A percentile compares a stretch with the other conserved stretches of the same genome.
Evolutionary conservation across 2,113 vertebrate species (phyloP).

Genomic region (Phainopepla nitens): DNA sequence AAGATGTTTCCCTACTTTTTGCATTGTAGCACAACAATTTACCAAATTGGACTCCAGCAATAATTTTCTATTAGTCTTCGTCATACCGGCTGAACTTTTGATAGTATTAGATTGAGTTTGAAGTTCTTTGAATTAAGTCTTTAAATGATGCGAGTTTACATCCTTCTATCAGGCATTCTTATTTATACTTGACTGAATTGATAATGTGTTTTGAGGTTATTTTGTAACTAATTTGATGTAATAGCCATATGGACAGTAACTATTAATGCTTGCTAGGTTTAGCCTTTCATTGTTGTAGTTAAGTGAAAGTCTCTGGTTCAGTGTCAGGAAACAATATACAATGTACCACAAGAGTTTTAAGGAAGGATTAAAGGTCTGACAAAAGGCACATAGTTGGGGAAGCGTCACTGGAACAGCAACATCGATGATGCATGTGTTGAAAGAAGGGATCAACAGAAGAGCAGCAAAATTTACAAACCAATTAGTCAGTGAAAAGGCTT

Average conservation of each 20-base stretch:
- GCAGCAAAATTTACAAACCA: conserved; percentile 23
- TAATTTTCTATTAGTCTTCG: conserved; percentile 79
- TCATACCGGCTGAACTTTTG: conserved; percentile 77
- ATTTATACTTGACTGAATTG: conserved; percentile 82
- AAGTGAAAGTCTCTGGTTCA: conserved; percentile 60
- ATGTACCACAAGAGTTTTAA: conserved; percentile 44
- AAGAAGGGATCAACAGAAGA: conserved; percentile 41
- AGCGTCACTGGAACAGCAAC: conserved; percentile 38
- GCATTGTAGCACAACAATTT: conserved; percentile 76
- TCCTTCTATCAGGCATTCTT: conserved; percentile 81
- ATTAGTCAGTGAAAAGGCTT: conserved; percentile 57
- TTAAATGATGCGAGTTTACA: conserved; percentile 78
- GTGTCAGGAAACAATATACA: conserved; percentile 65
- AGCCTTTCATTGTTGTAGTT: conserved; percentile 69
- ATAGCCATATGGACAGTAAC: conserved; percentile 79
- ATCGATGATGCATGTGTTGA: conserved; percentile 24
- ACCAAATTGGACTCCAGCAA: conserved; percentile 83
- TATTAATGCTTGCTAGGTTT: conserved; percentile 69
- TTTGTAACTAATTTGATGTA: conserved; percentile 80
- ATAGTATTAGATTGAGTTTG: conserved; percentile 75
- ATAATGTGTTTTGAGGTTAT: conserved; percentile 69
- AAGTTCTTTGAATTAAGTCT: conserved; percentile 79
- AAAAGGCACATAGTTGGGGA: conserved; percentile 48
- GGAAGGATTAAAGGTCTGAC: not conserved
- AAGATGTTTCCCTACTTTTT: conserved; percentile 77